These are phyloP conservation scores for Drosophila bipectinata DNA, from an alignment of 1,140 invertebrate species.

Conservation along the genomic window DNA sequence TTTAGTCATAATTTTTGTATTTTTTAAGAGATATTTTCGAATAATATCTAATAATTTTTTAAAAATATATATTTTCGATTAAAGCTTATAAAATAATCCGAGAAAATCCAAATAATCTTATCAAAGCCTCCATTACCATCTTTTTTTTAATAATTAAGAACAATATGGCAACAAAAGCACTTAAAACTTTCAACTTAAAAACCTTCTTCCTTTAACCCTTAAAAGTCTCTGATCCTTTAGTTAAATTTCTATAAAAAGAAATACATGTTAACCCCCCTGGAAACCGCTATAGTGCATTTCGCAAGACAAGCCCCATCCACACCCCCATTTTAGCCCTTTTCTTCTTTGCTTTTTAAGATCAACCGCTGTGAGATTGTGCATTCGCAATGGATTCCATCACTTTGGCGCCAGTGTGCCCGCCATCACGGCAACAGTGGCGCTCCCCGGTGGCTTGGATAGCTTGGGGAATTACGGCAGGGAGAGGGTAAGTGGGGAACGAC, in stretches of 20 bases:
- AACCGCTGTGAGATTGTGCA: conserved; percentile 43
- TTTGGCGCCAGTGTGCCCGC: conserved; percentile 42
- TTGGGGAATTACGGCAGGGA: no score
- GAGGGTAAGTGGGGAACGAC: not conserved
- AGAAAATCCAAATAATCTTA: no score
- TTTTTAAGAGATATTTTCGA: no score
- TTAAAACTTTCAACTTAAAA: not conserved
- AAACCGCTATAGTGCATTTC: not conserved
- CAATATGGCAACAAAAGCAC: not conserved
- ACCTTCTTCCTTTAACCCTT: not conserved
- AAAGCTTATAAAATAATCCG: no score
- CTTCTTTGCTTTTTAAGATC: conserved; percentile 7
- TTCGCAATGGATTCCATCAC: conserved; percentile 45
- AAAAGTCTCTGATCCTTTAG: not conserved
- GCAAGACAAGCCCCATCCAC: no score
- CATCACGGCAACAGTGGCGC: conserved; percentile 2
- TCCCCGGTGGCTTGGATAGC: not conserved
- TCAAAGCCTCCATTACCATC: no score
- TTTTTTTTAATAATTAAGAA: no score
- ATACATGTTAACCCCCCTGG: not conserved
- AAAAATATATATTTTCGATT: no score
- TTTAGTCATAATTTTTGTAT: no score
- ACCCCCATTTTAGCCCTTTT: not conserved
- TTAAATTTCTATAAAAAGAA: not conserved
- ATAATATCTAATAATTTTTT: no score